These are phyloP conservation scores for Oreotrochilus melanogaster DNA, from an alignment of 2,113 vertebrate genomes.

Conservation along the genomic window DNA sequence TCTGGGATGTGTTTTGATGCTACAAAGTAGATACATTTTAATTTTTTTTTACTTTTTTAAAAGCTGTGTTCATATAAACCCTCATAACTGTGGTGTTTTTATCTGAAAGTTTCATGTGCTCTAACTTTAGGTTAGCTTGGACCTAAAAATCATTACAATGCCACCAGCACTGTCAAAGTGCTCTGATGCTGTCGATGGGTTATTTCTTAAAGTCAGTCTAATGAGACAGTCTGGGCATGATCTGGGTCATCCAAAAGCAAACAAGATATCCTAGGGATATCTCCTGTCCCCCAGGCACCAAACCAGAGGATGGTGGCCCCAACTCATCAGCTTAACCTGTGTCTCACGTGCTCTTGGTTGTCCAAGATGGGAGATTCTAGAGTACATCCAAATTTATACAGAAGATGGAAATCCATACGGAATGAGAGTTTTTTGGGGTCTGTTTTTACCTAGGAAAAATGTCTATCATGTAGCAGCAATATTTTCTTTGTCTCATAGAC, in stretches of 20 bases:
- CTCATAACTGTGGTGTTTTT: neutral
- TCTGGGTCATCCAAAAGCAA: neutral
- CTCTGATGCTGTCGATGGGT: neutral
- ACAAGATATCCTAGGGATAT: neutral
- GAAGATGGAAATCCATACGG: neutral
- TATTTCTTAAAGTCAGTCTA: neutral
- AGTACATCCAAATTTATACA: accelerated
- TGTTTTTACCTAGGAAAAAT: neutral
- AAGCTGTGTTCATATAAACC: neutral
- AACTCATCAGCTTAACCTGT: neutral
- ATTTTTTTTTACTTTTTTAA: neutral
- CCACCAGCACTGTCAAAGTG: neutral
- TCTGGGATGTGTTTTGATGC: neutral
- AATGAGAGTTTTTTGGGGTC: neutral
- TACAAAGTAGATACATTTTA: accelerated
- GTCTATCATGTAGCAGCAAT: neutral
- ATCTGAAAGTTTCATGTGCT: neutral
- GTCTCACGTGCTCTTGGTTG: neutral
- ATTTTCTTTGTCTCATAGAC: neutral
- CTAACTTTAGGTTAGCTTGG: neutral
- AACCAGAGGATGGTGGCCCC: accelerated
- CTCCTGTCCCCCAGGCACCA: neutral
- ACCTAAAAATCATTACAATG: neutral
- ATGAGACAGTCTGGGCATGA: neutral
- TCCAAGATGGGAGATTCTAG: neutral